These are phyloP conservation scores for Parapristionchus giblindavisi DNA, from an alignment of 2,888 invertebrate genomes.

Conservation along the genomic window DNA sequence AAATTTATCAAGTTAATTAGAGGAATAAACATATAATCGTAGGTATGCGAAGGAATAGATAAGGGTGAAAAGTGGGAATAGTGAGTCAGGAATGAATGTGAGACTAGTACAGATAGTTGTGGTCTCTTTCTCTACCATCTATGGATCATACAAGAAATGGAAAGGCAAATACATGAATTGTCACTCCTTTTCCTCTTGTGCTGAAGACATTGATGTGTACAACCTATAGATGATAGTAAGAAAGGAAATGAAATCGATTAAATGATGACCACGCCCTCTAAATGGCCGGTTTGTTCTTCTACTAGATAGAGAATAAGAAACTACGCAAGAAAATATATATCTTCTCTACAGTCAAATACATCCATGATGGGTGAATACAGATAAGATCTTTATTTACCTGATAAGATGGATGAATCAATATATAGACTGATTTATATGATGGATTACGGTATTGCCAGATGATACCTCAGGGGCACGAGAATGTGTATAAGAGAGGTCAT, in stretches of 20 bases:
- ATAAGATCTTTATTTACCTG: too few relatives aligned
- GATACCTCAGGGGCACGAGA: too few relatives aligned
- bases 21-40: neutral
- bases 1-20: neutral
- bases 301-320: too few relatives aligned
- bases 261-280: constrained; percentile 27
- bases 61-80: neutral
- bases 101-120: constrained; percentile 34
- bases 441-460: too few relatives aligned
- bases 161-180: constrained; percentile 28
- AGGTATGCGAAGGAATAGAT: neutral
- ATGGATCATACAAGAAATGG: constrained; percentile 23
- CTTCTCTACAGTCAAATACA: too few relatives aligned
- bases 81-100: constrained; percentile 33
- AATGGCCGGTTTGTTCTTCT: constrained; percentile 13
- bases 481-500: too few relatives aligned
- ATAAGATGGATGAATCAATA: too few relatives aligned
- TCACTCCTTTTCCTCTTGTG: too few relatives aligned
- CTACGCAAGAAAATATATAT: too few relatives aligned
- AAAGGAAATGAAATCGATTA: constrained; percentile 9
- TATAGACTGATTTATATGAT: too few relatives aligned
- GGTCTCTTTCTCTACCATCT: constrained; percentile 11
- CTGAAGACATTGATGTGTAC: neutral
- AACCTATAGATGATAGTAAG: neutral
- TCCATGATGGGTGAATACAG: too few relatives aligned